A percentile compares a stretch with the other conserved stretches of the same genome.
Evolutionary conservation across 2,888 invertebrate genomes (phyloP).

Genomic region (Neoitamus cyanurus): DNA sequence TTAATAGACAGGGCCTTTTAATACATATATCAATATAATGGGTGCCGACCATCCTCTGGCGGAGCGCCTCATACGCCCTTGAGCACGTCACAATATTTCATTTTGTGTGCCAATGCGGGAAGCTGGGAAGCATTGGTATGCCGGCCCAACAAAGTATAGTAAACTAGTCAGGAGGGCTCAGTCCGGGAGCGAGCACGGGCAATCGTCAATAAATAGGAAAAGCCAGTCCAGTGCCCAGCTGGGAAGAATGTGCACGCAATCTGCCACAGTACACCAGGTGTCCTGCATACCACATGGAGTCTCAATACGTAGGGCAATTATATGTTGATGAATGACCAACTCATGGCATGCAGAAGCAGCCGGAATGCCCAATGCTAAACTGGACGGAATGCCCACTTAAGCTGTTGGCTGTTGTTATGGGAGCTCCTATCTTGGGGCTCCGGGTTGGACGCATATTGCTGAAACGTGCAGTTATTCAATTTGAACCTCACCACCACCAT

Average conservation of each 20-base stretch:
- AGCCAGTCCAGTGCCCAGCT: not conserved
- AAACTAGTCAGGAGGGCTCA: not conserved
- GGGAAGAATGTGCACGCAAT: slow-evolving; percentile 26
- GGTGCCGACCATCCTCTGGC: not conserved
- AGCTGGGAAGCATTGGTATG: not conserved
- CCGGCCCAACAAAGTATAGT: not conserved
- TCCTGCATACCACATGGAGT: not conserved
- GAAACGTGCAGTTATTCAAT: slow-evolving; percentile 43
- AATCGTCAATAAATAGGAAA: slow-evolving; percentile 28
- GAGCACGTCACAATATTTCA: slow-evolving; percentile 19
- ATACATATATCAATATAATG: slow-evolving; percentile 1
- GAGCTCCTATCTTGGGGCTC: not conserved
- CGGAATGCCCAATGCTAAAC: slow-evolving; percentile 20
- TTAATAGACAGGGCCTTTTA: slow-evolving; percentile 3
- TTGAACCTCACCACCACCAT: not conserved
- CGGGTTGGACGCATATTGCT: slow-evolving; percentile 19
- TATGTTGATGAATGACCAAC: slow-evolving; percentile 29
- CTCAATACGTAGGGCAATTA: slow-evolving; percentile 17
- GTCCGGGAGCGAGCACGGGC: not conserved
- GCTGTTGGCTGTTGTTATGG: not conserved
- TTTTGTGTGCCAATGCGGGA: not conserved
- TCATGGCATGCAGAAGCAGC: slow-evolving; percentile 23
- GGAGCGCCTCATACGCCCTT: not conserved
- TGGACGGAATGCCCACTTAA: not conserved
- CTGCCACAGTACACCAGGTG: slow-evolving; percentile 18